Base-by-base conservation (phyloP, 2,113 vertebrate genomes). In the Sturnira hondurensis region DNA sequence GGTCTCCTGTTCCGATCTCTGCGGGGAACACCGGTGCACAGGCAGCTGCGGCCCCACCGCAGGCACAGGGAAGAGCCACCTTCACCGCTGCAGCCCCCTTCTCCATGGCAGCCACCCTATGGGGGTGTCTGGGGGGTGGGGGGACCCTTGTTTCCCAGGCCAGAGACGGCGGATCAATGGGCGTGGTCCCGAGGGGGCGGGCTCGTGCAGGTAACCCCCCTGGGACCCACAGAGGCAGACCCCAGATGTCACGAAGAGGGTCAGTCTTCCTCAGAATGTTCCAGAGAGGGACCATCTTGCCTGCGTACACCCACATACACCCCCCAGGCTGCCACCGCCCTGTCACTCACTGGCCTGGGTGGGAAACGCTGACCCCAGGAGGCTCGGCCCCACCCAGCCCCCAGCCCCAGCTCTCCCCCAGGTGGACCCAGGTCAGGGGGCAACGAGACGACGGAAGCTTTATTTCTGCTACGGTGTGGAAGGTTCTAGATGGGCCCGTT, bases 91-190 rank as follows among this genome's bases (percentile, higher is more conserved):
- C 31, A 1, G 19, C 15, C 8, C 8, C 1, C 31, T 22, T 38
- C 36, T 43, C 19, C 11, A 15, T 0, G 0, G 2, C 33, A 2
- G 16, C 12, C 0, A 4, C 82, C 22, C 22, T 3, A 3, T 65
- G 6, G 8, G 1, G 0, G 0, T 8, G 28, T 14, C 28, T 17
- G 14, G 74, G 58, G 70, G 12, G 19, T 6, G 43, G 9, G 43
- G 19, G n/a, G 54, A 38, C 5, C 1, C 43, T 54, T 0, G 1
- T 47, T 31, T 38, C 91, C 54, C 26, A 17, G 22, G 70, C 41
- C 47, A 6, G 28, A 76, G 68, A 15, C 0, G 12, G 28, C 11
- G 1, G 1, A 22, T 33, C 17, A 0, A 20, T 3, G 61, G 33
- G 4, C 2, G 4, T 1, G 9, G 28, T 26, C 50, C 47, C 2